A percentile compares a stretch with the other conserved stretches of the same genome.
phyloP scores from a whole-genome alignment of 2,113 vertebrate species.

The Chionomys nivalis region DNA sequence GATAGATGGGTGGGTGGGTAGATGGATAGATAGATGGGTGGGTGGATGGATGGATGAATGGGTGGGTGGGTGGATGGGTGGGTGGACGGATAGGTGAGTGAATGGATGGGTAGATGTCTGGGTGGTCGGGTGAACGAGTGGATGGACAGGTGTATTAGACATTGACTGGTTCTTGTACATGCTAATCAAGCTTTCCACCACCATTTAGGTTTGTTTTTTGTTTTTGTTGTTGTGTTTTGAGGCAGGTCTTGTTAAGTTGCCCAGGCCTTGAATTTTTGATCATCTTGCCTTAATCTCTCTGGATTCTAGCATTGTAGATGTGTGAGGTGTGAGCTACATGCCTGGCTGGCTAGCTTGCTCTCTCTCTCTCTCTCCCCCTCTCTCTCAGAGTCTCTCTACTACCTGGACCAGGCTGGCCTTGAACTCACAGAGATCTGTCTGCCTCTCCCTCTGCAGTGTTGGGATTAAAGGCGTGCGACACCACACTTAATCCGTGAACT shows the following conservation, averaged over 20 bases:
- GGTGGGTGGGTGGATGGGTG: too few species aligned
- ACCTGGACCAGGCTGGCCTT: background rate
- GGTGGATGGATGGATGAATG: too few species aligned
- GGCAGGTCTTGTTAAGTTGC: background rate
- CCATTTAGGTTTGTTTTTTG: background rate
- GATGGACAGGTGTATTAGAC: too few species aligned
- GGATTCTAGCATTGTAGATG: background rate
- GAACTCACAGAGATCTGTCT: background rate
- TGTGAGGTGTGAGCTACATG: background rate
- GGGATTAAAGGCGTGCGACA: background rate
- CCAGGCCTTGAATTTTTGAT: background rate
- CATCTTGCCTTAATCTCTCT: background rate
- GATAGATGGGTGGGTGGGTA: too few species aligned
- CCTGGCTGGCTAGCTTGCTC: background rate
- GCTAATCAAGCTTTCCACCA: background rate
- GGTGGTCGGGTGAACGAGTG: too few species aligned
- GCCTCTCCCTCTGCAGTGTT: background rate
- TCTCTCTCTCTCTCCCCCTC: background rate
- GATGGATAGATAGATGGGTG: too few species aligned
- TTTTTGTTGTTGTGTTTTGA: background rate
- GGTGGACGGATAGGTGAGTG: too few species aligned
- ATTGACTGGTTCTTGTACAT: background rate
- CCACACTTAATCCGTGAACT: background rate
- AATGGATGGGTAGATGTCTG: too few species aligned
- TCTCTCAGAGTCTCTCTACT: background rate